These are phyloP conservation scores for Patagioenas fasciata DNA, from an alignment of 2,113 vertebrate species.

Conservation along the genomic window DNA sequence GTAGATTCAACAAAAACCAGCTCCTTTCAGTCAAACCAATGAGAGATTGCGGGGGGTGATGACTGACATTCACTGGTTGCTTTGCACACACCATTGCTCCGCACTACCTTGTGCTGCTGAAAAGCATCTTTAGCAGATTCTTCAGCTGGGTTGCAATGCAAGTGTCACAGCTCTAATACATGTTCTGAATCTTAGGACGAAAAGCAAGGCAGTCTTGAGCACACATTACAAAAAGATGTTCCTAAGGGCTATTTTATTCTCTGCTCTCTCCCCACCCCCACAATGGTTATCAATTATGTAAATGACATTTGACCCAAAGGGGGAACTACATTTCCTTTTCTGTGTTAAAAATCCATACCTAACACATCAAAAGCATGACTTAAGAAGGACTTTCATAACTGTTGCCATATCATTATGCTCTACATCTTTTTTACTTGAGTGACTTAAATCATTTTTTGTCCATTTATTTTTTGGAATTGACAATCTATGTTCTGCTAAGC, in stretches of 20 bases:
- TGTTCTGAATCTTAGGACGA: background rate
- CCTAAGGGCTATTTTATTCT: background rate
- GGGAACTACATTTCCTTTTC: background rate
- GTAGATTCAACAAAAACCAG: background rate
- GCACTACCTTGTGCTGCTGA: rapidly evolving
- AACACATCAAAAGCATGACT: background rate
- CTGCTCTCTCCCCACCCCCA: background rate
- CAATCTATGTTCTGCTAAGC: background rate
- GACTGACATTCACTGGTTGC: too few species aligned
- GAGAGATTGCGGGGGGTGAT: background rate
- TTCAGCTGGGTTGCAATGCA: background rate
- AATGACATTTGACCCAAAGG: background rate
- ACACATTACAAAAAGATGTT: background rate
- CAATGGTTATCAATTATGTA: background rate
- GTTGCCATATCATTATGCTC: background rate
- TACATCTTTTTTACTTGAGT: background rate
- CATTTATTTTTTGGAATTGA: background rate
- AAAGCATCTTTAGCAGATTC: background rate
- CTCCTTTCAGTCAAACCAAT: background rate
- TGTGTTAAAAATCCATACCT: background rate
- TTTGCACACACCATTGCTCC: background rate
- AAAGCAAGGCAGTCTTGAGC: background rate
- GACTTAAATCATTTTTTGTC: background rate
- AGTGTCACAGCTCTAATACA: background rate
- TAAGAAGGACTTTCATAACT: background rate